Evolutionary conservation across 1,140 invertebrate species (phyloP).

Genomic region (Caenorhabditis brenneri): DNA sequence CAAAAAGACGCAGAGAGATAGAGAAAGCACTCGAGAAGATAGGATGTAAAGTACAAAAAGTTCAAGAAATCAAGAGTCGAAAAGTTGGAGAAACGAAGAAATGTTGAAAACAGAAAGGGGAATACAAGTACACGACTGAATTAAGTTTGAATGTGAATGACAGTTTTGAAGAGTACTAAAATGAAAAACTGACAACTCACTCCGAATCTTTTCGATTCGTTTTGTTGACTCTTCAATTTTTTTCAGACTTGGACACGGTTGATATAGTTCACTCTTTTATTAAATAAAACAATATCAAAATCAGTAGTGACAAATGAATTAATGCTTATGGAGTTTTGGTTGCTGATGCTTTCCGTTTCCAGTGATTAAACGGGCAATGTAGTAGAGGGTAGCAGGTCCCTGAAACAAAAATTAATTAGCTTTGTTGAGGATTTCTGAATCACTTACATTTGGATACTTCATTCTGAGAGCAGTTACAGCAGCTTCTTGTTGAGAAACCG

Average conservation of each 20-base stretch:
- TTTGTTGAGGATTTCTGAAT: too few relatives aligned
- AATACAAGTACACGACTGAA: too few relatives aligned
- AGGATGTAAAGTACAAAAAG: conserved; percentile 11
- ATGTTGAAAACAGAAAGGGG: too few relatives aligned
- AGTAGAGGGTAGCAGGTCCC: background rate
- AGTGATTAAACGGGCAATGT: conserved; percentile 15
- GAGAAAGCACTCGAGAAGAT: background rate
- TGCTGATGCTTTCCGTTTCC: background rate
- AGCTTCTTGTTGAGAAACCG: background rate
- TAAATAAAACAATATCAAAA: background rate
- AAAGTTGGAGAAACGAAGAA: background rate
- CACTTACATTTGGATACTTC: conserved; percentile 14
- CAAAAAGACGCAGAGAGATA: background rate
- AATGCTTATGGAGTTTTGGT: background rate
- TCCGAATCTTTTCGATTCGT: too few relatives aligned
- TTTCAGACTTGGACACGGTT: background rate
- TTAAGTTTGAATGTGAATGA: too few relatives aligned
- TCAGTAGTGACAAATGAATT: background rate
- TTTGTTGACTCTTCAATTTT: background rate
- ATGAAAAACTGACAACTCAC: too few relatives aligned
- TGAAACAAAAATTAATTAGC: background rate
- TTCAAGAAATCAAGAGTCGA: background rate
- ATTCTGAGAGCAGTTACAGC: background rate
- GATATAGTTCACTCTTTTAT: background rate
- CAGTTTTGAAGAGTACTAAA: too few relatives aligned